A percentile compares a stretch with the other conserved stretches of the same genome.
Conservation (phyloP, 2,113 vertebrate genomes). For the Cephalopholis sonnerati region DNA sequence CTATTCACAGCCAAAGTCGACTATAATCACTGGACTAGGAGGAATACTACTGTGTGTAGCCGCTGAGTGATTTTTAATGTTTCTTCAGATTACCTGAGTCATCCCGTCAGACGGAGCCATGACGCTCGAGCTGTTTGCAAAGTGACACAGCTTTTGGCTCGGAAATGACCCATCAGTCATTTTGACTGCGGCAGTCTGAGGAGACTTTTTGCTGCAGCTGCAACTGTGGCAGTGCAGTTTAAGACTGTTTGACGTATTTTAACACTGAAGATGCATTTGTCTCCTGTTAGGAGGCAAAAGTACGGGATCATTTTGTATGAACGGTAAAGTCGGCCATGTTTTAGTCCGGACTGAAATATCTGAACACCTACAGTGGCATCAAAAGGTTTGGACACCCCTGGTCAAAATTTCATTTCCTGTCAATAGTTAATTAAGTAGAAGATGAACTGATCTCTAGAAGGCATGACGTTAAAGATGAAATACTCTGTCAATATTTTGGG, state of each 20-base stretch:
- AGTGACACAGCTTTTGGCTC: slow-evolving; percentile 32
- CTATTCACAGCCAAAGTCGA: background rate
- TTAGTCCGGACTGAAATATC: no score
- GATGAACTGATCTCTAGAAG: no score
- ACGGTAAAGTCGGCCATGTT: background rate
- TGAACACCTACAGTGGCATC: no score
- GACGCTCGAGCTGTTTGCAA: slow-evolving; percentile 15
- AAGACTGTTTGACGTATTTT: background rate
- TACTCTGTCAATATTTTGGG: no score
- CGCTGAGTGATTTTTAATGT: slow-evolving; percentile 5
- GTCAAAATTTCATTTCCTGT: no score
- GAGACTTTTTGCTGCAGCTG: background rate
- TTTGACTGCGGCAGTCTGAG: background rate
- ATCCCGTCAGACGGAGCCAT: background rate
- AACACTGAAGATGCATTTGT: background rate
- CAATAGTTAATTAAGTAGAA: no score
- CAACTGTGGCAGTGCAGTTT: background rate
- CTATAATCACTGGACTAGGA: slow-evolving; percentile 13
- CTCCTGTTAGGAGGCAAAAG: background rate
- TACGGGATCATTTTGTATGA: background rate
- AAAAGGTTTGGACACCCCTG: no score
- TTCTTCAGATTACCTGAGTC: slow-evolving; percentile 15
- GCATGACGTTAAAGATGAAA: no score
- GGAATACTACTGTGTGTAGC: background rate
- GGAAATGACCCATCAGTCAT: slow-evolving; percentile 18